Conservation (phyloP, 2,888 invertebrate species). For the Junonia oenone region DNA sequence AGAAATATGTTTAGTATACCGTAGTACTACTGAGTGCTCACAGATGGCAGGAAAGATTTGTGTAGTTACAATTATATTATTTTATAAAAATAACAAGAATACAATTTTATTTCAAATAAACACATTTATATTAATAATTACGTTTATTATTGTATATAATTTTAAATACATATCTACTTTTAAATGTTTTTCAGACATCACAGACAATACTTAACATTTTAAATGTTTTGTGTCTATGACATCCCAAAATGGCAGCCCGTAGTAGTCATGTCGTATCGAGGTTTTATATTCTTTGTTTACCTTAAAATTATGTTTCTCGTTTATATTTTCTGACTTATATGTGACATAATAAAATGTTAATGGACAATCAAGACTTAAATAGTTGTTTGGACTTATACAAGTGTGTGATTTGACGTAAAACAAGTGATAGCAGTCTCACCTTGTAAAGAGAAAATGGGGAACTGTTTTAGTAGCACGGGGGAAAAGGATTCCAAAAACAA, state of each 20-base stretch:
- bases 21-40: too few species aligned
- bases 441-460: slow-evolving; percentile 87
- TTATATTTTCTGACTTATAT: slow-evolving; percentile 56
- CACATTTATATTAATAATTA: too few species aligned
- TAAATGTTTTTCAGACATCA: background rate
- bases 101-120: too few species aligned
- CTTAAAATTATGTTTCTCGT: slow-evolving; percentile 59
- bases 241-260: slow-evolving; percentile 71
- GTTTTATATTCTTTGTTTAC: slow-evolving; percentile 77
- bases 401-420: slow-evolving; percentile 75
- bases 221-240: slow-evolving; percentile 57
- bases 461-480: slow-evolving; percentile 89
- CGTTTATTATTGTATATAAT: background rate
- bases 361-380: slow-evolving; percentile 60
- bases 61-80: too few species aligned
- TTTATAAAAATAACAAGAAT: too few species aligned
- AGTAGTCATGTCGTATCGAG: slow-evolving; percentile 70
- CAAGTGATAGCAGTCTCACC: slow-evolving; percentile 72
- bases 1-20: too few species aligned
- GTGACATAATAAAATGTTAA: slow-evolving; percentile 74
- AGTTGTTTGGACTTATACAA: slow-evolving; percentile 59
- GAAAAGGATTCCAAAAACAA: slow-evolving; percentile 83
- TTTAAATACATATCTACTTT: too few species aligned
- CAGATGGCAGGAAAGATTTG: too few species aligned
- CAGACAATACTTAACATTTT: slow-evolving; percentile 5